These are phyloP conservation scores for Pseudolycoriella hygida DNA, from an alignment of 2,888 invertebrate genomes.

Conservation along the genomic window DNA sequence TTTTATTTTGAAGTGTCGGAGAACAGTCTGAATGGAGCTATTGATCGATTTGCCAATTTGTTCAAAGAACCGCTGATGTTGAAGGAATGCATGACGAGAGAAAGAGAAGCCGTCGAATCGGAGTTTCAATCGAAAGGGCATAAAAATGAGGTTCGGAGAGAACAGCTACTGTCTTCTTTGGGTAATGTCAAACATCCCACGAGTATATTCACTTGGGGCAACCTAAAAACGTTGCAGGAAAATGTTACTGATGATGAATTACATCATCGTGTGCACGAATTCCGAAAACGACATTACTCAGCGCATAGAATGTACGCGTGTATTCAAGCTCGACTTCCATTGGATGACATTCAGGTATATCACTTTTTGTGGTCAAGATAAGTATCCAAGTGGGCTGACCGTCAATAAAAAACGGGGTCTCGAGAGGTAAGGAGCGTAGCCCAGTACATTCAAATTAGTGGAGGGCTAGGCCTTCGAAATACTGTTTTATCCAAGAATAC, in stretches of 20 bases:
- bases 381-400: too few species aligned
- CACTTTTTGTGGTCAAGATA: too few species aligned
- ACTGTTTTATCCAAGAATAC: too few species aligned
- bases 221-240: conserved; percentile 51
- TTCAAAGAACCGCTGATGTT: conserved; percentile 74
- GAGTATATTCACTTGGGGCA: conserved; percentile 72
- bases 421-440: too few species aligned
- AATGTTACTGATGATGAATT: conserved; percentile 46
- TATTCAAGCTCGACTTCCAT: conserved; percentile 42
- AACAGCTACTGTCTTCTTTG: conserved; percentile 54
- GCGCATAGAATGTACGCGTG: conserved; percentile 78
- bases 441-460: too few species aligned
- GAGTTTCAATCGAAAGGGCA: conserved; percentile 70
- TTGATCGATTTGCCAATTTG: conserved; percentile 79
- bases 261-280: conserved; percentile 51
- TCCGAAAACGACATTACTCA: conserved; percentile 61
- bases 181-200: conserved; percentile 51
- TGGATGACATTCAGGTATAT: conserved; percentile 22
- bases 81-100: conserved; percentile 68
- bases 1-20: conserved; percentile 82
- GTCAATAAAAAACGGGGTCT: too few species aligned
- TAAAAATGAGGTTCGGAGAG: conserved; percentile 54
- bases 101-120: conserved; percentile 75
- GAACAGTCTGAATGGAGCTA: conserved; percentile 50
- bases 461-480: too few species aligned